Evolutionary conservation across 2,888 invertebrate species (phyloP).

Genomic region (Drosophila tripunctata): DNA sequence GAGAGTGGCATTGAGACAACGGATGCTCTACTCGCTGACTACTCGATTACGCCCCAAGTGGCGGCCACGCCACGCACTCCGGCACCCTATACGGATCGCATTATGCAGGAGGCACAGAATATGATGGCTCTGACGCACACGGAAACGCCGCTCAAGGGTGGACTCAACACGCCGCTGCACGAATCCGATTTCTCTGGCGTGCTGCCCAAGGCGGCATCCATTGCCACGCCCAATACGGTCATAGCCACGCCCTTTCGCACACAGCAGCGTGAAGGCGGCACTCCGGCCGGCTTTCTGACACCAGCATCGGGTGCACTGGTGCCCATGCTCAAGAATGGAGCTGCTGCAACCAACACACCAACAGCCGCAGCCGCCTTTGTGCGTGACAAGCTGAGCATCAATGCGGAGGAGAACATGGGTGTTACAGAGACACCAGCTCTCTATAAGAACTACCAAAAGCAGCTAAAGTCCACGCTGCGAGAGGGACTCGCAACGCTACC

Average conservation of each 20-base stretch:
- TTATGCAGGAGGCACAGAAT: conserved; percentile 98
- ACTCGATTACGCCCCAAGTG: conserved; percentile 90
- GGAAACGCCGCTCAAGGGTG: conserved; percentile 98
- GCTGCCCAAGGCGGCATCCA: conserved; percentile 88
- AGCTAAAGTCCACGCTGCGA: conserved; percentile 90
- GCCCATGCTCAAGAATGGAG: conserved; percentile 76
- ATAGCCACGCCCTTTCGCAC: conserved; percentile 94
- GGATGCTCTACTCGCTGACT: conserved; percentile 95
- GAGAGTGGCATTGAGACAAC: conserved; percentile 91
- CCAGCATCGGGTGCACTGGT: conserved; percentile 85
- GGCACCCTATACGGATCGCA: conserved; percentile 91
- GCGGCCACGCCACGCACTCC: conserved; percentile 94
- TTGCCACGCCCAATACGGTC: conserved; percentile 96
- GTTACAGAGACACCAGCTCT: conserved; percentile 89
- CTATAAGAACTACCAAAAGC: conserved; percentile 88
- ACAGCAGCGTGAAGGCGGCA: conserved; percentile 88
- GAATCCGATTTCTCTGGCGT: conserved; percentile 95
- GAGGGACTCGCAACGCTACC: conserved; percentile 93
- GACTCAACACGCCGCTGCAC: conserved; percentile 96
- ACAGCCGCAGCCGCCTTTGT: too few relatives aligned
- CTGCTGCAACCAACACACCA: conserved; percentile 85
- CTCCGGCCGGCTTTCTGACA: conserved; percentile 87
- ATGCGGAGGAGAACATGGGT: conserved; percentile 92
- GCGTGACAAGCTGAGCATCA: conserved; percentile 97
- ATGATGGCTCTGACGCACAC: conserved; percentile 99